A percentile compares a stretch with the other conserved stretches of the same genome.
Evolutionary conservation across 2,113 vertebrate species (phyloP).

Genomic region (Apaloderma vittatum): DNA sequence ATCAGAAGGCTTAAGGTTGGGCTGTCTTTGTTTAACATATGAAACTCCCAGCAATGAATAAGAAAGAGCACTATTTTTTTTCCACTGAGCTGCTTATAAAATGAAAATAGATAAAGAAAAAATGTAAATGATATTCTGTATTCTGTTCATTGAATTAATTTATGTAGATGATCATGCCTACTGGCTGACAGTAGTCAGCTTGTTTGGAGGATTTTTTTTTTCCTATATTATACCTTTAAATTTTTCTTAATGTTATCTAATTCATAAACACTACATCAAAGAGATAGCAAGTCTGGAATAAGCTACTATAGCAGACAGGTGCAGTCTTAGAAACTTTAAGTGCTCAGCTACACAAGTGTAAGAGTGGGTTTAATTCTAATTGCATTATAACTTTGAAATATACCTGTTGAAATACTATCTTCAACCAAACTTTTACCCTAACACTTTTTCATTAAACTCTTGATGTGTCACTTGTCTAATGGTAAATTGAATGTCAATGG

Average conservation of each 20-base stretch:
- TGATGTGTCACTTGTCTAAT: neutral
- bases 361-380: neutral
- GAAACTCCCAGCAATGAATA: constrained; percentile 55
- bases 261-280: neutral
- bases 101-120: constrained; percentile 64
- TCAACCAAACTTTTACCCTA: neutral
- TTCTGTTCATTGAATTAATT: constrained; percentile 63
- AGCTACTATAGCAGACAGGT: neutral
- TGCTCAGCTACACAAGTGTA: neutral
- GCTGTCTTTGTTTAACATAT: constrained; percentile 78
- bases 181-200: constrained; percentile 23
- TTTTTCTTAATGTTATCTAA: constrained; percentile 37
- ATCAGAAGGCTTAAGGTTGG: constrained; percentile 81
- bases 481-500: neutral
- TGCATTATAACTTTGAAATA: neutral
- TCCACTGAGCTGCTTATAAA: constrained; percentile 56
- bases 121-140: constrained; percentile 64
- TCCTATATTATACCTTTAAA: constrained; percentile 13
- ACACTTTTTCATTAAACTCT: neutral
- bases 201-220: constrained; percentile 9
- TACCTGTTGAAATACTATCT: neutral
- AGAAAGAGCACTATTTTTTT: constrained; percentile 30
- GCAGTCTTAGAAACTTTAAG: neutral
- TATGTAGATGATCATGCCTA: constrained; percentile 1
- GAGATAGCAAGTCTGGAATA: neutral